Conservation (phyloP, 2,797 vertebrate genomes). For the Antrozous pallidus region DNA sequence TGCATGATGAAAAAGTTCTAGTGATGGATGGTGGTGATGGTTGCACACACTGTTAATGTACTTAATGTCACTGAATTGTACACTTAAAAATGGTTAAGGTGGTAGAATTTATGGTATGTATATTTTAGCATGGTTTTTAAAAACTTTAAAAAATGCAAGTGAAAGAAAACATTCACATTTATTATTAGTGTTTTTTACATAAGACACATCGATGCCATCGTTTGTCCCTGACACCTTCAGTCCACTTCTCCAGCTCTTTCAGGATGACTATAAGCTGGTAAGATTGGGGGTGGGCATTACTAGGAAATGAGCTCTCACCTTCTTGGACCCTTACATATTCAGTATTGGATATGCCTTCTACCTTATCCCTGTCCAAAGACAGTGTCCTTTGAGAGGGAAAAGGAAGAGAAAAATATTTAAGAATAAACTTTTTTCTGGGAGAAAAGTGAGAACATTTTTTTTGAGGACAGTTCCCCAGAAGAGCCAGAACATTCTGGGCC, state of each 20-base stretch:
- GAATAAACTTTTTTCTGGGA: not conserved
- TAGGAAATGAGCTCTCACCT: not conserved
- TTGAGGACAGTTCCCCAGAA: not conserved
- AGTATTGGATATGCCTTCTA: not conserved
- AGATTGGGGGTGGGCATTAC: not conserved
- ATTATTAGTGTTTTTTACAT: constrained; percentile 6
- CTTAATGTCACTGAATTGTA: not conserved
- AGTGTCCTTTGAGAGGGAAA: not conserved
- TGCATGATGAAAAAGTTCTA: not conserved
- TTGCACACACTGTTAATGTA: not conserved
- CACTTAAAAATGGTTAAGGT: not conserved
- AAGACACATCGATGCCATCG: not conserved
- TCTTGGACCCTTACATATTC: not conserved
- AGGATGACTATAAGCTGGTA: not conserved
- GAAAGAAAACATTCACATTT: not conserved
- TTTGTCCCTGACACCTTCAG: not conserved
- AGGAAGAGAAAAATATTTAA: not conserved
- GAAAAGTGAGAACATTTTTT: constrained; percentile 20
- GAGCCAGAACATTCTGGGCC: not conserved
- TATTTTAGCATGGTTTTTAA: not conserved
- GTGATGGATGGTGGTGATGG: not conserved
- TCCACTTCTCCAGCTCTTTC: not conserved
- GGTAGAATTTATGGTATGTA: not conserved
- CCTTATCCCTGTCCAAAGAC: not conserved
- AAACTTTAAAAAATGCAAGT: not conserved